Conservation (phyloP, 2,888 invertebrate genomes). For the Chloromyia formosa region DNA sequence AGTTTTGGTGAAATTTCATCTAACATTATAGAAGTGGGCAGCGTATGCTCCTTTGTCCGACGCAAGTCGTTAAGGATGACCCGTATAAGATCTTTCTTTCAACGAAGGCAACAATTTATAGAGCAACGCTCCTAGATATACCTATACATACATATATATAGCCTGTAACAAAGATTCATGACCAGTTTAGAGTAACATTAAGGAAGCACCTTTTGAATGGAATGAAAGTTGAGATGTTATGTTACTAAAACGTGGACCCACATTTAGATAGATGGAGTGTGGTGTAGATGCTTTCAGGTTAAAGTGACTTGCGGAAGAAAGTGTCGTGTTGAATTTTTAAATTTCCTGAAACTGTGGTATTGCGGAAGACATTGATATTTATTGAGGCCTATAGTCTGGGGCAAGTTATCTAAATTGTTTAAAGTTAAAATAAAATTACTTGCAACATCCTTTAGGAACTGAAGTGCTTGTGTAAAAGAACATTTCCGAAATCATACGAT, state of each 20-base stretch:
- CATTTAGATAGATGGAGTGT: background rate
- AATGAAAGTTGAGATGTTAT: background rate
- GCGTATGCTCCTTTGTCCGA: background rate
- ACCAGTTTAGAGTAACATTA: conserved; percentile 10
- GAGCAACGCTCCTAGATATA: too few relatives aligned
- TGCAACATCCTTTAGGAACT: too few relatives aligned
- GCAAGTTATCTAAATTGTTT: too few relatives aligned
- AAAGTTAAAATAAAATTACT: too few relatives aligned
- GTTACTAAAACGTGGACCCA: background rate
- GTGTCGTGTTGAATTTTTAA: background rate
- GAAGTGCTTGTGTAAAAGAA: too few relatives aligned
- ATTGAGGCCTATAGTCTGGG: too few relatives aligned
- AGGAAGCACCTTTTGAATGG: background rate
- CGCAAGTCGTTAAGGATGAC: background rate
- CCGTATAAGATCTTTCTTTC: background rate
- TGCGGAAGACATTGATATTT: too few relatives aligned
- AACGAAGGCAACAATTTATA: background rate
- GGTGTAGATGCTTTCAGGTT: background rate
- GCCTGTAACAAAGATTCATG: background rate
- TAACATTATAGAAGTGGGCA: background rate
- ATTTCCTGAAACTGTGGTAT: too few relatives aligned
- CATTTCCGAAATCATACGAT: too few relatives aligned
- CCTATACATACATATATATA: background rate
- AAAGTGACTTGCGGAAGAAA: background rate
- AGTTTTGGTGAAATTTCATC: background rate